Base-by-base conservation (phyloP, 1,140 invertebrate species). In the Bilobella aurantiaca region DNA sequence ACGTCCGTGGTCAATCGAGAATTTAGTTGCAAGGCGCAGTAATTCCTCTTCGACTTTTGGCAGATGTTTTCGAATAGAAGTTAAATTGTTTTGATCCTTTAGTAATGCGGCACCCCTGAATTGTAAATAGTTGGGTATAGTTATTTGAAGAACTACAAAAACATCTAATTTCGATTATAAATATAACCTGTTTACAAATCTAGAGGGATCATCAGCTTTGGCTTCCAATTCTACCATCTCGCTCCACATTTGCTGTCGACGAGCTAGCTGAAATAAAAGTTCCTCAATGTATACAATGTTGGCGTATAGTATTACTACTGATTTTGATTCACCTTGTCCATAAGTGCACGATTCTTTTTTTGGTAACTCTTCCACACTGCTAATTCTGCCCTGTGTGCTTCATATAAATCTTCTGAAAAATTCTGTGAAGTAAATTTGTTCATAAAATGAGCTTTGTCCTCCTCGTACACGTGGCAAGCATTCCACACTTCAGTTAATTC, bases 101-200 rank as follows among this genome's bases (percentile, higher is more conserved):
- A 67, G 28, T 1, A 67, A 31, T 2, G 65, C 25, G 1, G 58
- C 65, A 30, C 65, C 65, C 32, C 65, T 67, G 18, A 34, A 63
- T 25, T 28, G 3, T n/a, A n/a, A n/a, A n/a, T n/a, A n/a, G n/a
- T n/a, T n/a, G n/a, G n/a, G n/a, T n/a, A n/a, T n/a, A n/a, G n/a
- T n/a, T n/a, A n/a, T n/a, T n/a, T n/a, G n/a, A n/a, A n/a, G n/a
- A n/a, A n/a, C n/a, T n/a, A n/a, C n/a, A n/a, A n/a, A n/a, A n/a
- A n/a, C n/a, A n/a, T n/a, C n/a, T n/a, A n/a, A n/a, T n/a, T n/a
- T n/a, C n/a, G n/a, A n/a, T n/a, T n/a, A n/a, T n/a, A n/a, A n/a
- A n/a, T n/a, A n/a, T 63, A 37, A 67, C 65, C 65, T 62, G 37
- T 67, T 67, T 1, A 58, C 37, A 37, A 67, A 67, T 30, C 61